Evolutionary conservation across 1,140 invertebrate genomes (phyloP), one percentile per base, ranked within the genome.

Genomic region (Leptopilina boulardi): DNA sequence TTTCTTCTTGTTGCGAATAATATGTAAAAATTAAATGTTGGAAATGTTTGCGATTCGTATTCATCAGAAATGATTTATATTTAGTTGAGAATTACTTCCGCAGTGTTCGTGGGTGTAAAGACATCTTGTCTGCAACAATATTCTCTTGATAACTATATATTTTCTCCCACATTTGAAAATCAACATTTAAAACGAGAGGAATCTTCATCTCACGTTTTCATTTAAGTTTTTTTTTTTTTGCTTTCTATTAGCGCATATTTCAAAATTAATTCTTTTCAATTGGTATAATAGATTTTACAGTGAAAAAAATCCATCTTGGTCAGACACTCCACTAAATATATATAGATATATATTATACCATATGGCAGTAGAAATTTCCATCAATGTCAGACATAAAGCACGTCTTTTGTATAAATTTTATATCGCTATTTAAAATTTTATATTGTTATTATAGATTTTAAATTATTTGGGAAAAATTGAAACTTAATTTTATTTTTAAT

Each of bases 31-130:
- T 15, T 66, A 30, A 8, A 15, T 8, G 6, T n/a, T n/a, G 59
- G 59, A 66, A 66, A 66, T 30, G 15, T 30, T 66, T 15, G 26
- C 26, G 59, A 66, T 66, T 66, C 11, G 59, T 26, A 66, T 66
- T 66, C 59, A 66, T 66, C 59, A 66, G 5, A 30, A 30, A 66
- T 66, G 59, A 66, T 66, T 66, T 66, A 66, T 66, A 66, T 66
- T 66, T 66, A 34, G 11, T 23, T 30, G 59, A 66, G 59, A 15
- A 8, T 34, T 66, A 34, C 59, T 30, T 66, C 23, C 59, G 5
- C 26, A 3, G 47, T 51, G 47, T 51, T 30, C 23, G 26, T 66
- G 59, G 59, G 59, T 66, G 59, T 66, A n/a, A 66, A 66, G 59
- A 26, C 59, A 34, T 66, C 59, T 66, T 30, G 26, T 66, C 23